Base-by-base conservation (phyloP, 2,113 vertebrate genomes). In the Nibea albiflora region DNA sequence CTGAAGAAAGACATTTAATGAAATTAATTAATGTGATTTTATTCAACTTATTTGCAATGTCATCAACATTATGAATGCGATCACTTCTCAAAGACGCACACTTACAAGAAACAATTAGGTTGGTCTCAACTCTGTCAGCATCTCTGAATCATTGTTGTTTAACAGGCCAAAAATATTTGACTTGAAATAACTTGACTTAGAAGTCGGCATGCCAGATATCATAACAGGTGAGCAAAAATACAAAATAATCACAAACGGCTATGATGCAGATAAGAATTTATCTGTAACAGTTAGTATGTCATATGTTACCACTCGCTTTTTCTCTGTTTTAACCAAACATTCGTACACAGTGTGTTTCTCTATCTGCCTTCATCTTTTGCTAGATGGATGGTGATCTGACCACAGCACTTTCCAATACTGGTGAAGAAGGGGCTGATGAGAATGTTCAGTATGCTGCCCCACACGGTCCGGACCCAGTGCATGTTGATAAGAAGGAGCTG, bases 401-500 rank as follows among this genome's bases (percentile, higher is more conserved):
- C 74, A 28, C 79, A 93, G 79, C 90, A 88, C 62, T 85, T 89
- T 52, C 89, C 89, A 71, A 86, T 19, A 62, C 91, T 93, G 66
- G 61, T 81, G 66, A 88, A 92, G 44, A 92, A 83, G 17, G 90
- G 86, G 2, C 80, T 73, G 78, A 93, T 89, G 49, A 80, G 22
- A 20, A 89, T 90, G 74, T 92, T 88, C 82, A 93, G 80, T 67
- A 91, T 75, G 69, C 81, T 91, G 76, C 66, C 77, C 93, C 91
- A 94, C 62, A 92, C 71, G 24, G 84, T 84, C 85, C 89, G 88
- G 44, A 94, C 80, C 88, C 89, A 92, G 69, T 74, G 76, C 92
- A 94, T 91, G 77, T 89, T 93, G 79, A 94, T 94, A 63, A 94
- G 76, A 46, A 86, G 83, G 56, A 94, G 80, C 91, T 91, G 89